These are phyloP conservation scores for Ichneumon xanthorius DNA, from an alignment of 2,888 invertebrate species.

Conservation along the genomic window DNA sequence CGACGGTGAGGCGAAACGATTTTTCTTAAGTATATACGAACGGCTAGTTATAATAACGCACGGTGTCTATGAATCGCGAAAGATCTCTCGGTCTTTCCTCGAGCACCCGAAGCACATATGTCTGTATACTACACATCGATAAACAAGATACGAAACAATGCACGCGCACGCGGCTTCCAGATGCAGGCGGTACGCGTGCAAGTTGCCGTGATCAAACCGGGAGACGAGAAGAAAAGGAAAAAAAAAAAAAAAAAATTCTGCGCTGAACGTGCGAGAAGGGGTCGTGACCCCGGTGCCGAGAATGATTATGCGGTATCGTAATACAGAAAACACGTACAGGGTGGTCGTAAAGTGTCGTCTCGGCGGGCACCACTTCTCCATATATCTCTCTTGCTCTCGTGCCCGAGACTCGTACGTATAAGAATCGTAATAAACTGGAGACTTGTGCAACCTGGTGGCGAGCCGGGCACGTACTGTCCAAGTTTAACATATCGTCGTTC, in stretches of 20 bases:
- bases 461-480: slow-evolving; percentile 30
- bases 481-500: slow-evolving; percentile 40
- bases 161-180: slow-evolving; percentile 28
- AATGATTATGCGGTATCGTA: slow-evolving; percentile 62
- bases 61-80: slow-evolving; percentile 8
- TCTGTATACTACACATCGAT: slow-evolving; percentile 5
- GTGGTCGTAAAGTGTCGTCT: slow-evolving; percentile 65
- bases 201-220: slow-evolving; percentile 1
- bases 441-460: slow-evolving; percentile 51
- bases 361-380: slow-evolving; percentile 37
- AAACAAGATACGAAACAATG: slow-evolving; percentile 34
- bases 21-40: slow-evolving; percentile 4
- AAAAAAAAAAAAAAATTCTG: slow-evolving; percentile 11
- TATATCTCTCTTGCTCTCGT: slow-evolving; percentile 22
- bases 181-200: slow-evolving; percentile 38
- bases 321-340: slow-evolving; percentile 56
- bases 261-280: slow-evolving; percentile 30
- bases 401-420: slow-evolving; percentile 22
- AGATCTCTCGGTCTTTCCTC: slow-evolving; percentile 27
- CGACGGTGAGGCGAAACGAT: slow-evolving; percentile 32
- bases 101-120: neutral
- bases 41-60: neutral
- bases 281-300: slow-evolving; percentile 60
- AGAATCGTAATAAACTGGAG: slow-evolving; percentile 62
- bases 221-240: neutral